These are phyloP conservation scores for Dicentrarchus labrax DNA, from an alignment of 2,113 vertebrate species.

Conservation along the genomic window DNA sequence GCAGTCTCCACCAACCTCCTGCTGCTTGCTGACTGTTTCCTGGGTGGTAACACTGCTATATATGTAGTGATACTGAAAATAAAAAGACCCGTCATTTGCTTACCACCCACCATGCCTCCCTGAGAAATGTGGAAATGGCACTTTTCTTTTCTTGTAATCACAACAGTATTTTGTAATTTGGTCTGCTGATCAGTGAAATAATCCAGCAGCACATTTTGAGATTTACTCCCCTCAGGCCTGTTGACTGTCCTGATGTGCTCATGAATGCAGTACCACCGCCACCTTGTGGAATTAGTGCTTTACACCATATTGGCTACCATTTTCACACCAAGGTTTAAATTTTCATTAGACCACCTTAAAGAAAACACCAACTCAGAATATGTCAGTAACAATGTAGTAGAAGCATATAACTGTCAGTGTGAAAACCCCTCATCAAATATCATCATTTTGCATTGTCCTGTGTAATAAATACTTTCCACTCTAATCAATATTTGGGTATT, in stretches of 20 bases:
- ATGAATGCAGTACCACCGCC: conserved; percentile 15
- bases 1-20: neutral
- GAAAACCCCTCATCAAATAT: neutral
- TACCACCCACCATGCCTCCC: conserved; percentile 17
- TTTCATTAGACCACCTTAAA: neutral
- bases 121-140: conserved; percentile 10
- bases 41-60: neutral
- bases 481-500: too few relatives aligned
- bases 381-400: neutral
- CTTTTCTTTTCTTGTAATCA: conserved; percentile 27
- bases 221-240: neutral
- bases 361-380: neutral
- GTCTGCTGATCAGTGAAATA: neutral
- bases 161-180: neutral
- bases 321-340: neutral
- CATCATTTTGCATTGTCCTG: neutral
- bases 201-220: neutral
- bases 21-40: conserved; percentile 38
- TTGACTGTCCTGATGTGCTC: too few relatives aligned
- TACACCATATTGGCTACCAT: neutral
- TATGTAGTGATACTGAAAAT: conserved; percentile 30
- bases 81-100: neutral
- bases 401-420: neutral
- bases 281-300: conserved; percentile 40
- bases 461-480: neutral